Conservation (phyloP, 2,113 vertebrate genomes). For the Erpornis zantholeuca region DNA sequence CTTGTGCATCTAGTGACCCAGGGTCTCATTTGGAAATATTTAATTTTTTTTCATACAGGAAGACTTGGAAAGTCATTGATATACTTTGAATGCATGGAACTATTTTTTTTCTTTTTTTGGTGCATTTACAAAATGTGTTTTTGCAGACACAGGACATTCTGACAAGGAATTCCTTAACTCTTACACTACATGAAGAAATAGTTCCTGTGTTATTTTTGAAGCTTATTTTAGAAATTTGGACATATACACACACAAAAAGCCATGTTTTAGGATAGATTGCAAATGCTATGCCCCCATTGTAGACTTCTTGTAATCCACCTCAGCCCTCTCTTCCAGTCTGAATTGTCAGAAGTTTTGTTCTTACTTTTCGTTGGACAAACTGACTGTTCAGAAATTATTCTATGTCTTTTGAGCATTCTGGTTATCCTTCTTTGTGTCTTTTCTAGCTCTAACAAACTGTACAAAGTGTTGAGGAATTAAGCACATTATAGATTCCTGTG, state of each 20-base stretch:
- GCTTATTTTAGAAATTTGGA: neutral
- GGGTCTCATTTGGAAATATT: neutral
- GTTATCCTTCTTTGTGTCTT: neutral
- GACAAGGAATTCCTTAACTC: neutral
- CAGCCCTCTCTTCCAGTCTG: neutral
- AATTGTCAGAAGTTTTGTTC: neutral
- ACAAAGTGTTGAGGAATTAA: neutral
- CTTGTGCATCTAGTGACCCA: neutral
- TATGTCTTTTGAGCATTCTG: neutral
- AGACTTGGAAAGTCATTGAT: neutral
- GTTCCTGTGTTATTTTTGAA: neutral
- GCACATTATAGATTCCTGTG: neutral
- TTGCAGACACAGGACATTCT: neutral
- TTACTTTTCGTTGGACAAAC: neutral
- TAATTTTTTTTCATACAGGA: neutral
- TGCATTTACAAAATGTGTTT: neutral
- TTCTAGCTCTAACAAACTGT: neutral
- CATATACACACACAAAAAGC: neutral
- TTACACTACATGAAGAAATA: neutral
- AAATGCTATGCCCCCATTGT: neutral
- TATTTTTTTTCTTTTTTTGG: neutral
- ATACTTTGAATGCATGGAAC: neutral
- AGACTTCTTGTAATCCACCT: neutral
- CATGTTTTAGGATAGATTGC: neutral
- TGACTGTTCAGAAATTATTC: neutral